Base-by-base conservation (phyloP, 2,888 invertebrate species). In the Neria commutata region DNA sequence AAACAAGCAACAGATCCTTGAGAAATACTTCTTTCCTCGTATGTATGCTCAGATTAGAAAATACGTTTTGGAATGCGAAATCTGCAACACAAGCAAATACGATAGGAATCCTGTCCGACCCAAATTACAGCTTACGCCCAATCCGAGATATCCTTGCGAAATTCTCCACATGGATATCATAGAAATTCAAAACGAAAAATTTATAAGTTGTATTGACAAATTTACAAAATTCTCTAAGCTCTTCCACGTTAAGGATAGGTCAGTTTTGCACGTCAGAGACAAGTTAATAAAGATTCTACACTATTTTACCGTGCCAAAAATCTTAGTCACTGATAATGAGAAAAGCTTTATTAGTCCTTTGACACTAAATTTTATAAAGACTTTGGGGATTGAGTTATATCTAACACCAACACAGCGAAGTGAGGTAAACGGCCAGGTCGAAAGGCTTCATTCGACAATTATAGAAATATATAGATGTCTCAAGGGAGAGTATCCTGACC, bases 11-110 rank as follows among this genome's bases (percentile, higher is more conserved):
- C 52, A 62, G 33, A 56, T 60, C 25, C 16, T 59, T 5, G 62
- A 62, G 21, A 60, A 46, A 33, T 60, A 47, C 3, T 60, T 57
- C 14, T 60, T 56, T 17, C 62, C 54, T 1, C 26, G 29, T 17
- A 62, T 59, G 56, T 50, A 29, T 17, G 52, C 47, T n/a, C 40
- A 50, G 2, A 58, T 62, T 11, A 56, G 59, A 25, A 24, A 62
- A 11, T 50, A 40, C 17, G 51, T 48, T 0, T 19, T 14, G 14
- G 4, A 40, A 2, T 59, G 54, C 29, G 50, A 46, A 29, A 33
- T 49, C 10, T 60, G 54, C 17, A 34, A n/a, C 2, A 21, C 11
- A 10, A 54, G 49, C 29, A 58, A 58, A 29, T 49, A 58, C n/a
- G 60, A 56, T 11, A 26, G 54, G 29, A 53, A 60, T 16, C 53